Conservation (phyloP, 1,140 invertebrate genomes). For the Drosophila sturtevanti region DNA sequence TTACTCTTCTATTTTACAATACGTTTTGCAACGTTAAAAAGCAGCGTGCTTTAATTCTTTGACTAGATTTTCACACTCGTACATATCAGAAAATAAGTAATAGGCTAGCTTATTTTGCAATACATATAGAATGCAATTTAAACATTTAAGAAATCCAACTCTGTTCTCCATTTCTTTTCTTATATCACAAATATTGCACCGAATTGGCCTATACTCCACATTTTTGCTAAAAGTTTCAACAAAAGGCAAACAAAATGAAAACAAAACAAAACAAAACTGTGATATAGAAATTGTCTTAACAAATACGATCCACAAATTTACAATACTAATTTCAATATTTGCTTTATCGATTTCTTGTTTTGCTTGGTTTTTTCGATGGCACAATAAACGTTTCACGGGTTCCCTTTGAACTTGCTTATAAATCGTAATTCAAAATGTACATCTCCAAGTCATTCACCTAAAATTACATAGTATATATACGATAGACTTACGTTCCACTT, state of each 20-base stretch:
- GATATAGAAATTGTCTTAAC: slow-evolving; percentile 12
- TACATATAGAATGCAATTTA: slow-evolving; percentile 11
- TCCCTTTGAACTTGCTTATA: slow-evolving; percentile 29
- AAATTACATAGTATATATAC: slow-evolving; percentile 37
- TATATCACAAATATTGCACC: slow-evolving; percentile 82
- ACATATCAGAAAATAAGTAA: slow-evolving; percentile 33
- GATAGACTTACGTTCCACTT: slow-evolving; percentile 39
- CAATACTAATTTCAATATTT: slow-evolving; percentile 17
- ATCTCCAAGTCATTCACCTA: slow-evolving; percentile 52
- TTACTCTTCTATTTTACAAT: slow-evolving; percentile 27
- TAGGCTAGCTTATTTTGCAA: slow-evolving; percentile 23
- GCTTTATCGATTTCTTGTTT: slow-evolving; percentile 20
- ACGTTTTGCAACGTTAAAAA: slow-evolving; percentile 27
- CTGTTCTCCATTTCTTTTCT: slow-evolving; percentile 33
- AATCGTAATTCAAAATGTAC: slow-evolving; percentile 49
- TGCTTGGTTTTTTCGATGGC: slow-evolving; percentile 46
- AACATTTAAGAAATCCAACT: slow-evolving; percentile 21
- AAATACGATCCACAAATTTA: slow-evolving; percentile 24
- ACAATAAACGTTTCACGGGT: slow-evolving; percentile 63
- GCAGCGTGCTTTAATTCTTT: slow-evolving; percentile 37
- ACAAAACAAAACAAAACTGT: slow-evolving; percentile 27
- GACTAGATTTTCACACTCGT: slow-evolving; percentile 77
- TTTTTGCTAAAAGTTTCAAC: slow-evolving; percentile 58
- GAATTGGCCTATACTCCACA: slow-evolving; percentile 76
- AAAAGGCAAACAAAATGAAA: slow-evolving; percentile 32